These are phyloP conservation scores for Thecocarcelia acutangulata DNA, from an alignment of 2,888 invertebrate species.

Conservation along the genomic window DNA sequence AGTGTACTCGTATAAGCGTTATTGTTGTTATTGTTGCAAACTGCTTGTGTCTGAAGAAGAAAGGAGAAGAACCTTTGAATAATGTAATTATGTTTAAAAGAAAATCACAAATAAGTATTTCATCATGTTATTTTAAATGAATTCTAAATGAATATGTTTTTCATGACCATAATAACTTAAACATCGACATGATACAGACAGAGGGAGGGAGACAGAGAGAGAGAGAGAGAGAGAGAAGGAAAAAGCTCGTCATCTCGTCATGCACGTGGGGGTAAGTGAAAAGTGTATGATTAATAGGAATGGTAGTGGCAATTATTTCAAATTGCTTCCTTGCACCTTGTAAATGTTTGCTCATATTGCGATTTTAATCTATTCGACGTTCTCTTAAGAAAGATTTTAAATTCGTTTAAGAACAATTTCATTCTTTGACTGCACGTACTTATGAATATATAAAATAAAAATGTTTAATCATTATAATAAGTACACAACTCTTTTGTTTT, in stretches of 20 bases:
- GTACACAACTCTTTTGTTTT: conserved; percentile 65
- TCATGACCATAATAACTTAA: conserved; percentile 54
- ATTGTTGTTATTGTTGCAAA: not conserved
- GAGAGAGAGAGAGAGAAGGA: not conserved
- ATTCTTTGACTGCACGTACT: conserved; percentile 46
- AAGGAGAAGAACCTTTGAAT: conserved; percentile 24
- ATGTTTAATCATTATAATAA: conserved; percentile 71
- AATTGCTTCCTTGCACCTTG: conserved; percentile 80
- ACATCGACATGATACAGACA: conserved; percentile 9
- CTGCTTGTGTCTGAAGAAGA: not conserved
- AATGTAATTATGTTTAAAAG: conserved; percentile 52
- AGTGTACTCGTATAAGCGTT: conserved; percentile 2
- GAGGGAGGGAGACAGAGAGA: too few relatives aligned
- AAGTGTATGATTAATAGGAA: conserved; percentile 77
- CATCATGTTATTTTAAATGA: conserved; percentile 76
- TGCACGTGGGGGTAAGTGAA: conserved; percentile 66
- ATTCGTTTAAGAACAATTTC: conserved; percentile 50
- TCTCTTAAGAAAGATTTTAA: conserved; percentile 36
- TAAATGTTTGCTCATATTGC: conserved; percentile 51
- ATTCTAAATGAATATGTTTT: conserved; percentile 71
- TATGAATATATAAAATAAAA: conserved; percentile 44
- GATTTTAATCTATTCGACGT: conserved; percentile 34
- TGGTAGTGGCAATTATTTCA: conserved; percentile 78
- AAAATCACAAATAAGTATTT: conserved; percentile 58
- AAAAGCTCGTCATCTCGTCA: conserved; percentile 72